These are phyloP conservation scores for Alviniconcha marisindica DNA, from an alignment of 1,140 invertebrate species.

Conservation along the genomic window DNA sequence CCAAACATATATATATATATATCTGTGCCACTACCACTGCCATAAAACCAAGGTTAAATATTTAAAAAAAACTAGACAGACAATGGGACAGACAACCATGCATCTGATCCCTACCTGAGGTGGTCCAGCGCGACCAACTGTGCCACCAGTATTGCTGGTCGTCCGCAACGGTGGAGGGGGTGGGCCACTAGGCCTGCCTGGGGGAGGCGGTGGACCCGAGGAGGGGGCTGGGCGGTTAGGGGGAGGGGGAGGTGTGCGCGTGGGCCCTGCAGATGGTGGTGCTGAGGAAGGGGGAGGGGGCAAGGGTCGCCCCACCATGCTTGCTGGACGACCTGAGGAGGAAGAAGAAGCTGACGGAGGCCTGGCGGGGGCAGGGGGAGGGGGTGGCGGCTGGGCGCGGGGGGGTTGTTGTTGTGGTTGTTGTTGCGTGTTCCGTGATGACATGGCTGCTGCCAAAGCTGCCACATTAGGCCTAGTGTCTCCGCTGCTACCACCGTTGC, in stretches of 20 bases:
- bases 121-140: slow-evolving; percentile 42
- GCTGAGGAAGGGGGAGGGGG: slow-evolving; percentile 49
- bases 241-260: slow-evolving; percentile 32
- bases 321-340: slow-evolving; percentile 38
- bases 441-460: slow-evolving; percentile 17
- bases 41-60: too few species aligned
- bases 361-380: slow-evolving; percentile 25
- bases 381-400: slow-evolving; percentile 20
- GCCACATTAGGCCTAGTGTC: slow-evolving; percentile 9
- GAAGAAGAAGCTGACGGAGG: slow-evolving; percentile 31
- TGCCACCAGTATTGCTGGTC: slow-evolving; percentile 37
- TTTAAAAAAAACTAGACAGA: too few species aligned
- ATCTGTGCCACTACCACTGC: too few species aligned
- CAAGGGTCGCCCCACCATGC: slow-evolving; percentile 49
- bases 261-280: not conserved
- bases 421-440: not conserved
- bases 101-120: too few species aligned
- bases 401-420: slow-evolving; percentile 9
- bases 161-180: slow-evolving; percentile 44
- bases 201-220: slow-evolving; percentile 41
- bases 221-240: not conserved
- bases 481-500: slow-evolving; percentile 27
- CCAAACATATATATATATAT: too few species aligned
- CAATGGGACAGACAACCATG: too few species aligned
- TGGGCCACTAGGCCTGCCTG: slow-evolving; percentile 39